Conservation (phyloP, 2,797 vertebrate species). For the Gymnothorax reevesii region DNA sequence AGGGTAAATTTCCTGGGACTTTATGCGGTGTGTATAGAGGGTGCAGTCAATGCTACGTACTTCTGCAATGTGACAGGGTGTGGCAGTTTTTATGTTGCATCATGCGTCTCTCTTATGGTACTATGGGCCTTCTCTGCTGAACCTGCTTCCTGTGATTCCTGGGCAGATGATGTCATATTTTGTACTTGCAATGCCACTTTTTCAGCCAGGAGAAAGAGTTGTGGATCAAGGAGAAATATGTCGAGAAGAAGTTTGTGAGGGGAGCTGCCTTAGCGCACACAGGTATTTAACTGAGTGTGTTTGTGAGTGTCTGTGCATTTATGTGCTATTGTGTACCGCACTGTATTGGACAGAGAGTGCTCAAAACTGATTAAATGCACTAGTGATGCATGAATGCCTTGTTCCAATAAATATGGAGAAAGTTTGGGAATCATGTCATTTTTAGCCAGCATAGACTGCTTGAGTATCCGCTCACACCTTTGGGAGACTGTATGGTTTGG, state of each 20-base stretch:
- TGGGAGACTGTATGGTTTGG: not conserved
- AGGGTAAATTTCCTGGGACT: too few species aligned
- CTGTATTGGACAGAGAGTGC: not conserved
- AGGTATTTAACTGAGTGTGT: conserved; percentile 37
- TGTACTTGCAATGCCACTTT: conserved; percentile 4
- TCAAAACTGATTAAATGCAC: not conserved
- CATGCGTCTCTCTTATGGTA: not conserved
- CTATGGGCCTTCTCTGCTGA: not conserved
- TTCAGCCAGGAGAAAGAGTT: conserved; percentile 69
- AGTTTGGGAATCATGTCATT: not conserved
- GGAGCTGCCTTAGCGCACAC: conserved; percentile 20
- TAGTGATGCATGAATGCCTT: not conserved
- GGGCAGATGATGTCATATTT: not conserved
- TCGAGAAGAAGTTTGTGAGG: conserved; percentile 68
- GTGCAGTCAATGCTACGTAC: not conserved
- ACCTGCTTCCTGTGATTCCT: not conserved
- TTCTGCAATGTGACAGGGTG: not conserved
- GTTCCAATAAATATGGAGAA: not conserved
- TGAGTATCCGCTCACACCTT: not conserved
- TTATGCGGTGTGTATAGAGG: not conserved
- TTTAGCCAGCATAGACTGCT: not conserved
- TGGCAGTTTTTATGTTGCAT: not conserved
- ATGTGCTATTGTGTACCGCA: not conserved
- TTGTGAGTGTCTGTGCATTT: not conserved
- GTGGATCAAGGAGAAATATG: conserved; percentile 74